Conservation (phyloP, 2,888 invertebrate genomes). For the Enchytraeus crypticus region DNA sequence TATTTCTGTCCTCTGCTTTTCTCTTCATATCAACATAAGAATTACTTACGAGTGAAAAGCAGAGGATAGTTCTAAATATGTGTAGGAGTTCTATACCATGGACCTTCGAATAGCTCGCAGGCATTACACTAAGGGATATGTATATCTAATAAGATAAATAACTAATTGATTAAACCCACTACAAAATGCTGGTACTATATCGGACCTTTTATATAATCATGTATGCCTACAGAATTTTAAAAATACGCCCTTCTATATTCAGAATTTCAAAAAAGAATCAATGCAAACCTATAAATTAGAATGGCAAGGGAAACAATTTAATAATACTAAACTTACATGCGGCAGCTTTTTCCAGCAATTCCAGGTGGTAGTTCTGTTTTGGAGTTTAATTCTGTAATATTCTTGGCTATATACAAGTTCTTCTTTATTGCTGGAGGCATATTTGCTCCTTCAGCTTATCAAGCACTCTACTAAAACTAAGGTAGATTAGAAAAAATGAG, state of each 20-base stretch:
- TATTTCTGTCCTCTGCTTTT: too few species aligned
- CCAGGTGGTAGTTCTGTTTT: constrained; percentile 32
- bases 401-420: constrained; percentile 39
- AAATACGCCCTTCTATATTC: too few species aligned
- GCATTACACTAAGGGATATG: too few species aligned
- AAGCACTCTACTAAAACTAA: too few species aligned
- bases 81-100: too few species aligned
- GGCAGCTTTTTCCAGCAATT: constrained; percentile 6
- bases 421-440: constrained; percentile 36
- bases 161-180: background rate
- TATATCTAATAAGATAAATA: too few species aligned
- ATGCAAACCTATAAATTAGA: background rate
- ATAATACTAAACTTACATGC: constrained; percentile 1
- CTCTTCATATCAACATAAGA: too few species aligned
- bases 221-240: background rate
- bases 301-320: background rate
- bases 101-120: too few species aligned
- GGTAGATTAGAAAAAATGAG: too few species aligned
- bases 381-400: constrained; percentile 38
- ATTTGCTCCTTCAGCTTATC: constrained; percentile 3
- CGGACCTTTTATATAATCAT: too few species aligned
- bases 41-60: too few species aligned
- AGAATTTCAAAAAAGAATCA: background rate
- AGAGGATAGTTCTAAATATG: too few species aligned
- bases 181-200: background rate